A percentile compares a stretch with the other conserved stretches of the same genome.
phyloP scores from a whole-genome alignment of 2,113 vertebrate species.

The Hippocampus mohnikei region DNA sequence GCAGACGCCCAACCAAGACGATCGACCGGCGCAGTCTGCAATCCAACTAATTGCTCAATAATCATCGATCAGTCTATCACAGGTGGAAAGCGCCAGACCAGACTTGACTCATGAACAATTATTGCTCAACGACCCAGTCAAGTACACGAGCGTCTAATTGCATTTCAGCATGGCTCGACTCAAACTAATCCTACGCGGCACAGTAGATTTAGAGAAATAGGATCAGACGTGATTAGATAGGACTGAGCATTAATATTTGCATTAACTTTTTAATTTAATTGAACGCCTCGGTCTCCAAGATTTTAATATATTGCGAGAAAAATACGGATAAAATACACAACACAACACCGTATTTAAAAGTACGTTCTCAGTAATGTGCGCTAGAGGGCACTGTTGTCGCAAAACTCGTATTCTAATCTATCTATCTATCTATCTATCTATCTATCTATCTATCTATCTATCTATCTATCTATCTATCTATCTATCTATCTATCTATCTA shows the following conservation, averaged over 20 bases:
- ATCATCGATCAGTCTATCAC: constrained; percentile 46
- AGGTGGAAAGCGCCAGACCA: constrained; percentile 41
- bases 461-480: no score
- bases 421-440: no score
- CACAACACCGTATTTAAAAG: background rate
- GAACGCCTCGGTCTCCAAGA: background rate
- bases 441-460: no score
- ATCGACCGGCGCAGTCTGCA: constrained; percentile 17
- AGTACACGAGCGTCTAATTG: constrained; percentile 49
- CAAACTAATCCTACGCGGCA: constrained; percentile 15
- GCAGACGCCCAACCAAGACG: constrained; percentile 20
- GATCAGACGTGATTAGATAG: constrained; percentile 62
- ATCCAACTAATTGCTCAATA: constrained; percentile 34
- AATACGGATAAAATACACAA: background rate
- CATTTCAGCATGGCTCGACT: constrained; percentile 45
- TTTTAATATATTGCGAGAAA: no score
- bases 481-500: no score
- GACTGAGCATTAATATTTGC: constrained; percentile 28
- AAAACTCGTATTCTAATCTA: background rate
- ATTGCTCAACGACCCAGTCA: constrained; percentile 18
- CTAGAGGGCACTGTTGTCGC: constrained; percentile 35
- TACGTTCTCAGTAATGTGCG: background rate
- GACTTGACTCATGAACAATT: constrained; percentile 22
- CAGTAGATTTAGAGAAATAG: constrained; percentile 42
- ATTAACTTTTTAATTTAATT: constrained; percentile 29